Percentiles rank a stretch among this genome's conserved stretches.
Evolutionary conservation across 2,797 vertebrate species (phyloP).

Genomic region (Myiothlypis chrysogaster): DNA sequence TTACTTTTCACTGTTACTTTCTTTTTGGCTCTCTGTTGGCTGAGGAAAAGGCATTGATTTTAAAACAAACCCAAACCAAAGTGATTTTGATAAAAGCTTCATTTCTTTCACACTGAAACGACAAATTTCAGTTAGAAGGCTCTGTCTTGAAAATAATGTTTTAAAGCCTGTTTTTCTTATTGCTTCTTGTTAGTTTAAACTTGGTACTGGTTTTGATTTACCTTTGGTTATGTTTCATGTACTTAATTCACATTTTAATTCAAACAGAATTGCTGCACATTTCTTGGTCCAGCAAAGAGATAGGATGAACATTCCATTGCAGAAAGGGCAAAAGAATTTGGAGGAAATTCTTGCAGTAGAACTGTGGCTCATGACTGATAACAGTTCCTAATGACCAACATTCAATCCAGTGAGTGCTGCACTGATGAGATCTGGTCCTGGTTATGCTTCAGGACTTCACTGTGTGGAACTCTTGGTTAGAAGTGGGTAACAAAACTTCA

Average conservation of each 20-base stretch:
- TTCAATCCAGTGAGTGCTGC: neutral
- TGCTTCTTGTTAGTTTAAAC: neutral
- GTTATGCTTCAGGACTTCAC: neutral
- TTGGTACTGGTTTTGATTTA: neutral
- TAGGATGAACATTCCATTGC: fast-evolving
- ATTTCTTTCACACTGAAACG: neutral
- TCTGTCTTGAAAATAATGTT: neutral
- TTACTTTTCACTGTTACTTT: neutral
- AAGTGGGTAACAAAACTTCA: neutral
- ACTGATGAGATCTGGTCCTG: neutral
- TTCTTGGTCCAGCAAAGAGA: neutral
- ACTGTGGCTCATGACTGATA: neutral
- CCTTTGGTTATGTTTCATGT: neutral
- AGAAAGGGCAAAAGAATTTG: neutral
- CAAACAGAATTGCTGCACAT: neutral
- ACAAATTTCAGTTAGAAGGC: neutral
- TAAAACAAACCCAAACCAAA: neutral
- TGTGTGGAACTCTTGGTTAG: neutral
- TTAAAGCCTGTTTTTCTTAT: neutral
- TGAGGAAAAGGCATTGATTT: neutral
- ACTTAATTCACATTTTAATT: neutral
- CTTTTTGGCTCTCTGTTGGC: neutral
- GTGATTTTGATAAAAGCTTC: neutral
- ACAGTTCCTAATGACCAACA: neutral
- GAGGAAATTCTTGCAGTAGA: neutral